Percentiles rank a stretch among this genome's conserved stretches.
Conservation (phyloP, 2,797 vertebrate species). For the Masticophis lateralis region DNA sequence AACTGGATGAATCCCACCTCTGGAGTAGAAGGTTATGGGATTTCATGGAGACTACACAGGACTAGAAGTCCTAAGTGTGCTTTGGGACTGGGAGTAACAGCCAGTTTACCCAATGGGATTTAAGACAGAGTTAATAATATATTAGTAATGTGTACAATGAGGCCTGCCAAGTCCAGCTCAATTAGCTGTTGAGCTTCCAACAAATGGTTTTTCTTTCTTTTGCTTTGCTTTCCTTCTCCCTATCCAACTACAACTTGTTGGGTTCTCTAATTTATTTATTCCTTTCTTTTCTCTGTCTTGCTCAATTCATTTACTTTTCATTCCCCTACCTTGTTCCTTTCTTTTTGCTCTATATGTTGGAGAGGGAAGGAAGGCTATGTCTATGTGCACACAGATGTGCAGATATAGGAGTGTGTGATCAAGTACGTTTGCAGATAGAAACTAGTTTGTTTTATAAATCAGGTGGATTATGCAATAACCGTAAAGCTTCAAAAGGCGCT, state of each 20-base stretch:
- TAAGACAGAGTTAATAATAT: not conserved
- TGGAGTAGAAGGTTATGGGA: not conserved
- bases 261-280: not conserved
- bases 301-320: not conserved
- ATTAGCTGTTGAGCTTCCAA: not conserved
- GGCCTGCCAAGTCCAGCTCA: not conserved
- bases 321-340: not conserved
- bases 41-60: not conserved
- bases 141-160: not conserved
- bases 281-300: not conserved
- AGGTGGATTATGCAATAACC: not conserved
- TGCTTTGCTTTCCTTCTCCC: not conserved
- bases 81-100: not conserved
- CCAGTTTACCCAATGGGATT: not conserved
- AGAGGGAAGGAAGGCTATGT: not conserved
- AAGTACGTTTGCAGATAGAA: not conserved
- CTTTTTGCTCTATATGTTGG: not conserved
- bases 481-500: no score
- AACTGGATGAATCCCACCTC: no score
- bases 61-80: not conserved
- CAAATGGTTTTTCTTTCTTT: not conserved
- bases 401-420: not conserved
- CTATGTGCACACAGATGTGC: not conserved
- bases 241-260: not conserved
- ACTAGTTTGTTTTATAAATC: not conserved